Evolutionary conservation across 53 echinoderm and acorn worm species (phyloP).

Genomic region (Astropecten irregularis): DNA sequence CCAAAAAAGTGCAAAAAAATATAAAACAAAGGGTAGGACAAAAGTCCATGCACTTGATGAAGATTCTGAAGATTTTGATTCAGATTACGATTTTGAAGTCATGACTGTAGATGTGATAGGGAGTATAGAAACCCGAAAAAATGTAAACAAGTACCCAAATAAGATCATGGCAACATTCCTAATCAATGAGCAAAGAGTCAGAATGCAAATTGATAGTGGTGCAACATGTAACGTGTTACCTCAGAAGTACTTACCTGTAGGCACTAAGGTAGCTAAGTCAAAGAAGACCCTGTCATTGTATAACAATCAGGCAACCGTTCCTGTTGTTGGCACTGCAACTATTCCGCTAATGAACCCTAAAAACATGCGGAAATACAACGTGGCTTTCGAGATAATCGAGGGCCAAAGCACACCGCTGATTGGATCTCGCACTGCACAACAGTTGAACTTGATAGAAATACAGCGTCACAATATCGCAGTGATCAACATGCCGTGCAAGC

Average conservation of each 20-base stretch:
- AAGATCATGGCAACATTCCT: no score
- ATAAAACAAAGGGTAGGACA: neutral
- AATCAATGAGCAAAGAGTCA: slow-evolving; percentile 11
- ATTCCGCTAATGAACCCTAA: slow-evolving; percentile 15
- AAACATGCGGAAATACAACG: slow-evolving; percentile 20
- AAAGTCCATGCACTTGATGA: slow-evolving; percentile 17
- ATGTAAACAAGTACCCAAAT: neutral
- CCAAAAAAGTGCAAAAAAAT: neutral
- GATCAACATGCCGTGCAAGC: neutral
- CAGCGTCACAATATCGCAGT: slow-evolving; percentile 18
- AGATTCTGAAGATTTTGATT: neutral
- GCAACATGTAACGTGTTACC: slow-evolving; percentile 39
- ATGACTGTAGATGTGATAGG: slow-evolving; percentile 37
- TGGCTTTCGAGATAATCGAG: slow-evolving; percentile 33
- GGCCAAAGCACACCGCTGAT: slow-evolving; percentile 17
- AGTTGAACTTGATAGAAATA: slow-evolving; percentile 18
- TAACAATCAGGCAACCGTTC: slow-evolving; percentile 42
- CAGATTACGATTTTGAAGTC: slow-evolving; percentile 18
- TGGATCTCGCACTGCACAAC: slow-evolving; percentile 19
- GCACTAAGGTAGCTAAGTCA: neutral
- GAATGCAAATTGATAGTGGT: slow-evolving; percentile 51
- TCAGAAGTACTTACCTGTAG: slow-evolving; percentile 24
- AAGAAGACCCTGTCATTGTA: slow-evolving; percentile 47
- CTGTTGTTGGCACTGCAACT: slow-evolving; percentile 12
- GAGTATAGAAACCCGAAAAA: neutral